phyloP scores from a whole-genome alignment of 2,113 vertebrate species.

The Brachypteracias leptosomus region DNA sequence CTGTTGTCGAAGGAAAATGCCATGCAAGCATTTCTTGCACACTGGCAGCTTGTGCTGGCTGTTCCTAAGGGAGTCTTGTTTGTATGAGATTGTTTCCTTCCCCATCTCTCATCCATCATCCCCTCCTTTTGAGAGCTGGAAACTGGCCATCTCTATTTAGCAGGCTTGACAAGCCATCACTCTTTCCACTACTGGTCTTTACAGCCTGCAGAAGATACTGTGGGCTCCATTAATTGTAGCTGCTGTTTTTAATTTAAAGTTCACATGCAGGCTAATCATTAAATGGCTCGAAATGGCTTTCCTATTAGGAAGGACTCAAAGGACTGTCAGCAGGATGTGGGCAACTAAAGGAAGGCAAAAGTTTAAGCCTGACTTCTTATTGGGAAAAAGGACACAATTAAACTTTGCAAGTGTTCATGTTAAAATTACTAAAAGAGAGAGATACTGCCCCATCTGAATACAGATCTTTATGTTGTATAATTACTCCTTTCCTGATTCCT shows the following conservation, averaged over 20 bases:
- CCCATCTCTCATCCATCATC: slow-evolving; percentile 28
- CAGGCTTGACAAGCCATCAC: background rate
- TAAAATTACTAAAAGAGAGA: background rate
- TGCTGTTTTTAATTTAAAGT: slow-evolving; percentile 54
- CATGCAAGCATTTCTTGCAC: background rate
- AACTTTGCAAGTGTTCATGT: background rate
- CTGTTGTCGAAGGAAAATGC: background rate
- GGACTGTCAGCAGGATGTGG: background rate
- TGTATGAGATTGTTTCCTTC: slow-evolving; percentile 14
- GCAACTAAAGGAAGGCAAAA: background rate
- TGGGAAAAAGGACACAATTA: background rate
- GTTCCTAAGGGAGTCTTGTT: background rate
- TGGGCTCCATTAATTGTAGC: slow-evolving; percentile 14
- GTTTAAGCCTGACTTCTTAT: background rate
- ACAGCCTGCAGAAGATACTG: background rate
- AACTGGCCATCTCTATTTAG: slow-evolving; percentile 11
- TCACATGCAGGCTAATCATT: slow-evolving; percentile 30
- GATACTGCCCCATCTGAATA: background rate
- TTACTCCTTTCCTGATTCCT: background rate
- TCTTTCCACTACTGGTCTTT: background rate
- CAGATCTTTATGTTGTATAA: background rate
- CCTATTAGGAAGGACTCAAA: background rate
- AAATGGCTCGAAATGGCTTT: slow-evolving; percentile 1
- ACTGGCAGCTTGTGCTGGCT: background rate
- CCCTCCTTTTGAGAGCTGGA: slow-evolving; percentile 17